Conservation (phyloP, 2,888 invertebrate species). For the Sminthurides aquaticus region DNA sequence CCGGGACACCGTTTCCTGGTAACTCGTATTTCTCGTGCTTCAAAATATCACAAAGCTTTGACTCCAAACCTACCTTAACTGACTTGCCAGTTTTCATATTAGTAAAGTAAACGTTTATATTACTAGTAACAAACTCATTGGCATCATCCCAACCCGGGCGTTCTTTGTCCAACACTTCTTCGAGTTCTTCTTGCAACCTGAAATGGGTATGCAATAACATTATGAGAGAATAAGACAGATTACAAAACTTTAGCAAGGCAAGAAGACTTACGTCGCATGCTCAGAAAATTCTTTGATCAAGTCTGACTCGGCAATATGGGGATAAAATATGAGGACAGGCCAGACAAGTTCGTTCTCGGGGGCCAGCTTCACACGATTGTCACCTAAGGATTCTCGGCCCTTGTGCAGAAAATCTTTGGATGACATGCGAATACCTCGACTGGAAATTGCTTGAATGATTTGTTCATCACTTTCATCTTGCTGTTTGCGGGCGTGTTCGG, state of each 20-base stretch:
- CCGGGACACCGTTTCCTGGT: conserved; percentile 35
- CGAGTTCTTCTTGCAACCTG: conserved; percentile 57
- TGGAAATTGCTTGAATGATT: conserved; percentile 44
- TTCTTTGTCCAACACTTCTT: conserved; percentile 58
- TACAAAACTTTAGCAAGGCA: conserved; percentile 18
- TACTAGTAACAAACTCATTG: conserved; percentile 56
- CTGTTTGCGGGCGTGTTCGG: conserved; percentile 23
- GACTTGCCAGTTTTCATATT: conserved; percentile 56
- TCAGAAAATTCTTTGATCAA: conserved; percentile 76
- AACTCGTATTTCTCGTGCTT: conserved; percentile 52
- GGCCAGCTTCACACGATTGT: conserved; percentile 27
- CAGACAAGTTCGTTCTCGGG: conserved; percentile 58
- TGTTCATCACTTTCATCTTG: conserved; percentile 30
- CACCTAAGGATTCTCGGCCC: conserved; percentile 17
- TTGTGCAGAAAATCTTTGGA: conserved; percentile 28
- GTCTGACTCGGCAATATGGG: conserved; percentile 79
- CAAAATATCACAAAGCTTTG: conserved; percentile 57
- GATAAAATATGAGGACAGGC: conserved; percentile 84
- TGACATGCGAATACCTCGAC: conserved; percentile 35
- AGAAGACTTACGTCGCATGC: conserved; percentile 53
- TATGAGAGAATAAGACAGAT: conserved; percentile 19
- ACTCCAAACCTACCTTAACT: conserved; percentile 54
- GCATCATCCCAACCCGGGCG: conserved; percentile 65
- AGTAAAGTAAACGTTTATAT: conserved; percentile 66
- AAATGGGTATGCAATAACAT: conserved; percentile 20